A percentile compares a stretch with the other conserved stretches of the same genome.
Evolutionary conservation across 2,888 invertebrate species (phyloP).

Genomic region (Auanema sp.): DNA sequence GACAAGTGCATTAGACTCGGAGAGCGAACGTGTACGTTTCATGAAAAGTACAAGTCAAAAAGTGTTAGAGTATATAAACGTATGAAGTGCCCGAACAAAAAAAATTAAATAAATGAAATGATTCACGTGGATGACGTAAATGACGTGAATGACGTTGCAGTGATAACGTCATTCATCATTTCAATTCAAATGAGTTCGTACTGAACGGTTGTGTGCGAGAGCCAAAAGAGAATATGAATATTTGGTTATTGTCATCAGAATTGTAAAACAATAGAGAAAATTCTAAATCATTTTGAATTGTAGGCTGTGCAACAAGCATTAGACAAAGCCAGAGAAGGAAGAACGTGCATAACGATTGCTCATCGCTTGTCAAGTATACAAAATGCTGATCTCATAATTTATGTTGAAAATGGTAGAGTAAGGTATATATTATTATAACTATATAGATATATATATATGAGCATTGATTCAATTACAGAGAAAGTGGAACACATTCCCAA

Average conservation of each 20-base stretch:
- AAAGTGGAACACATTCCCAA: constrained; percentile 49
- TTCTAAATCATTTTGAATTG: constrained; percentile 6
- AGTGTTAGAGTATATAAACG: no score
- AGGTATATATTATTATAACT: background rate
- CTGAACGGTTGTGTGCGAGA: no score
- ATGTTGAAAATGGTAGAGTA: constrained; percentile 40
- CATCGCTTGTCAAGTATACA: constrained; percentile 58
- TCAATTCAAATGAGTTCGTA: no score
- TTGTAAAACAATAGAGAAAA: background rate
- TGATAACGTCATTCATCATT: no score
- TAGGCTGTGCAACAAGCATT: constrained; percentile 58
- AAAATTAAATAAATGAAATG: no score
- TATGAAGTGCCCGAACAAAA: no score
- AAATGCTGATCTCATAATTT: constrained; percentile 55
- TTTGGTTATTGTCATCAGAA: no score
- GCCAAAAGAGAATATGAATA: no score
- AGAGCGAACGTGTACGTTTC: constrained; percentile 29
- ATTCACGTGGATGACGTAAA: no score
- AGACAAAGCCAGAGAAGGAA: constrained; percentile 52
- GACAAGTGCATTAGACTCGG: constrained; percentile 60
- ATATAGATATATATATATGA: background rate
- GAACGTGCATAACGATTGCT: constrained; percentile 59
- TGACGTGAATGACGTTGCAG: no score
- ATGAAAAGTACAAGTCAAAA: background rate
- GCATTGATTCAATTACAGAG: constrained; percentile 16